Percentiles rank a stretch among this genome's conserved stretches.
Conservation (phyloP, 2,888 invertebrate species). For the Catocala nupta region DNA sequence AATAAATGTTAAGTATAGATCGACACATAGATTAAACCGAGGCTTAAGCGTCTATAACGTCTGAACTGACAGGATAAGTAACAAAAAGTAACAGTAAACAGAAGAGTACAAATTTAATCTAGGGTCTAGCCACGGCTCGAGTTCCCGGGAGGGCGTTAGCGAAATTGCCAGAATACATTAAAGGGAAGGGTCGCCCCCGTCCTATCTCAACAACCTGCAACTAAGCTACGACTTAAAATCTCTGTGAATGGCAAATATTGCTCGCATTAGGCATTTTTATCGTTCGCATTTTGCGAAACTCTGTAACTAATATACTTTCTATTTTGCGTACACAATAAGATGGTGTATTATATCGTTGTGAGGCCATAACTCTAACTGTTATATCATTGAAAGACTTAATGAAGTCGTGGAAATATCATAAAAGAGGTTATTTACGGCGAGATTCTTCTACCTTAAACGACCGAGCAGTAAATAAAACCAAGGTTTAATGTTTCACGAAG, state of each 20-base stretch:
- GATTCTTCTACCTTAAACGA: slow-evolving; percentile 71
- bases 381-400: slow-evolving; percentile 69
- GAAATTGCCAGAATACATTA: slow-evolving; percentile 84
- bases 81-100: slow-evolving; percentile 72
- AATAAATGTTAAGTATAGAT: slow-evolving; percentile 23
- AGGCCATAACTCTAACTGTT: slow-evolving; percentile 58
- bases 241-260: slow-evolving; percentile 63
- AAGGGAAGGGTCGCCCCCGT: slow-evolving; percentile 67
- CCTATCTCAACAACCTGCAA: slow-evolving; percentile 78
- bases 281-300: slow-evolving; percentile 32
- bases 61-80: slow-evolving; percentile 58
- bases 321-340: slow-evolving; percentile 44
- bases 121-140: slow-evolving; percentile 66
- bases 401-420: slow-evolving; percentile 72
- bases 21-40: slow-evolving; percentile 36
- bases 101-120: slow-evolving; percentile 79
- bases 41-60: slow-evolving; percentile 38
- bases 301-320: slow-evolving; percentile 50
- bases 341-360: slow-evolving; percentile 50
- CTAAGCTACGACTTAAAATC: slow-evolving; percentile 70
- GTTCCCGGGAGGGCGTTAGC: slow-evolving; percentile 66
- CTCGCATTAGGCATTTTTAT: slow-evolving; percentile 40
- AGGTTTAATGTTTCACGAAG: slow-evolving; percentile 68
- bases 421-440: slow-evolving; percentile 69
- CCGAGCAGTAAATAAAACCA: slow-evolving; percentile 65